Conservation (phyloP, 2,113 vertebrate genomes). For the Myrmecobius fasciatus region DNA sequence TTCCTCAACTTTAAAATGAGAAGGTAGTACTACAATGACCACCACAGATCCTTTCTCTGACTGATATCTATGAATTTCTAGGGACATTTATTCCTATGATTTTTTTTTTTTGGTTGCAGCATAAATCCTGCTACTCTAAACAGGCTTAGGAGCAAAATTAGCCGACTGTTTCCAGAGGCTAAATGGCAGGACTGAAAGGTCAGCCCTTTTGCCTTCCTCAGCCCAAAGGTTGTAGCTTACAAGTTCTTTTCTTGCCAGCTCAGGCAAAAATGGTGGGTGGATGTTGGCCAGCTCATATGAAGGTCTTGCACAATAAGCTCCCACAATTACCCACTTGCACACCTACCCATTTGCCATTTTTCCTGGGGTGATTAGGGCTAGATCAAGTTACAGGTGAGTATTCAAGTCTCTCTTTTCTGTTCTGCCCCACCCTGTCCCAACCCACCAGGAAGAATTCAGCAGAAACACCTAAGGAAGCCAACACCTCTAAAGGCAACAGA, state of each 20-base stretch:
- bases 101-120: background rate
- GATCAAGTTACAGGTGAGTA: background rate
- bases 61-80: background rate
- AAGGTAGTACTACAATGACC: background rate
- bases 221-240: background rate
- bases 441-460: background rate
- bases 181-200: background rate
- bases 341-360: background rate
- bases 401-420: background rate
- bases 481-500: background rate
- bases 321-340: background rate
- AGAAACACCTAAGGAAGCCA: rapidly evolving
- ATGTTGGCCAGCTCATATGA: background rate
- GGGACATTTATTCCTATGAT: background rate
- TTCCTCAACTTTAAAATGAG: background rate
- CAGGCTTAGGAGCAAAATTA: background rate
- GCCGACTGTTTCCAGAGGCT: background rate
- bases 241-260: background rate
- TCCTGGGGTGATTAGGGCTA: background rate
- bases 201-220: background rate
- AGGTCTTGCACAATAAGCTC: background rate
- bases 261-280: background rate
- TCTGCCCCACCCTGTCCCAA: background rate
- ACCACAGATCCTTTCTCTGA: background rate
- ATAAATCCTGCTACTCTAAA: background rate